These are phyloP conservation scores for Glyptemys insculpta DNA, from an alignment of 2,797 vertebrate genomes.

Conservation along the genomic window DNA sequence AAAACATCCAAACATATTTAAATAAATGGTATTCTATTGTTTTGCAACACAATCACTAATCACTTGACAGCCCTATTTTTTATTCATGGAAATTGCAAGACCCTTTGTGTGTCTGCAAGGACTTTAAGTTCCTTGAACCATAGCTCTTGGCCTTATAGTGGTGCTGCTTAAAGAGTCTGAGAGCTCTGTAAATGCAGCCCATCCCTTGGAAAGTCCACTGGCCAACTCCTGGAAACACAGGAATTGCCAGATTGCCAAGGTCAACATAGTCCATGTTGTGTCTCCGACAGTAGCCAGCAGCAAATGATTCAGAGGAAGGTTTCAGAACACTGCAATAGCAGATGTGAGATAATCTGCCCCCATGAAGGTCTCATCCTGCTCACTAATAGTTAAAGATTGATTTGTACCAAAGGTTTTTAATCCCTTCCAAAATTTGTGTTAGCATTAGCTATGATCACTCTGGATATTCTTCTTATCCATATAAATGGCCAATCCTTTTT, in stretches of 20 bases:
- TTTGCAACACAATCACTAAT: too few species aligned
- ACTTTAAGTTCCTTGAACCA: neutral
- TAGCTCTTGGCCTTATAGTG: neutral
- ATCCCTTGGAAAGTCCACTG: neutral
- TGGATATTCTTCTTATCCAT: neutral
- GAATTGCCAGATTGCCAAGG: neutral
- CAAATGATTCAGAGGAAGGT: neutral
- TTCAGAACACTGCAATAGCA: neutral
- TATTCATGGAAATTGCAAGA: neutral
- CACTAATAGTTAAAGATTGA: neutral
- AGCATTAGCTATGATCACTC: neutral
- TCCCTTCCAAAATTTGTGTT: neutral
- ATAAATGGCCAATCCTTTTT: neutral
- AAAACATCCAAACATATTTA: too few species aligned
- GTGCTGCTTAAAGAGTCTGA: neutral
- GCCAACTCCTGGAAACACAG: neutral
- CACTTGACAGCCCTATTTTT: too few species aligned
- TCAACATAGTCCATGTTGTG: accelerated
- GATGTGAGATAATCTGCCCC: neutral
- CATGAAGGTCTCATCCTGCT: neutral
- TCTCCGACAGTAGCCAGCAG: neutral
- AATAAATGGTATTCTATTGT: too few species aligned
- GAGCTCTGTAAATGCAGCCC: neutral
- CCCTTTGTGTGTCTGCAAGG: neutral
- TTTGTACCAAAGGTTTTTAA: neutral